Percentiles rank a stretch among this genome's conserved stretches.
These are phyloP conservation scores for Ornithorhynchus anatinus DNA, from an alignment of 2,113 vertebrate species.

Conservation along the genomic window DNA sequence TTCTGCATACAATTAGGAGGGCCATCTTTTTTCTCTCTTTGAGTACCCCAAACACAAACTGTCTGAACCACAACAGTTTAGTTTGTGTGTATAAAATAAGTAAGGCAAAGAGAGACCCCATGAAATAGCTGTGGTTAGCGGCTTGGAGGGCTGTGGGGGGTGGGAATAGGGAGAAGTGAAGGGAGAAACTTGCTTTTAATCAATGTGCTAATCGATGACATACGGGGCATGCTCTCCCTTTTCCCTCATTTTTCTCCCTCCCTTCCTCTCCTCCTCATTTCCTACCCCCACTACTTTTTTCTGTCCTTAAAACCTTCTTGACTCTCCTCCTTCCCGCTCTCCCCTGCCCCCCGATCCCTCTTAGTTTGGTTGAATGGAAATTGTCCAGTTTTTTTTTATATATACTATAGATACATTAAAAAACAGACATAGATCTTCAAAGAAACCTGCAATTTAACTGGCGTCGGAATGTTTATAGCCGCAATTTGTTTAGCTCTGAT, in stretches of 20 bases:
- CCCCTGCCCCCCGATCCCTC: background rate
- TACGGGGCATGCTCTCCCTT: slow-evolving; percentile 56
- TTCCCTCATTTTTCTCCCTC: slow-evolving; percentile 58
- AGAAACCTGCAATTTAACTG: slow-evolving; percentile 78
- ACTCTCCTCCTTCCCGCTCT: background rate
- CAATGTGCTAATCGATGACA: slow-evolving; percentile 84
- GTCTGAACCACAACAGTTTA: slow-evolving; percentile 74
- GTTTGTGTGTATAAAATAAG: slow-evolving; percentile 67
- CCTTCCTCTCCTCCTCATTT: background rate
- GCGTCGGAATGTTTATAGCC: slow-evolving; percentile 74
- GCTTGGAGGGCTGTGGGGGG: slow-evolving; percentile 65
- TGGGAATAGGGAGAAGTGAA: slow-evolving; percentile 45
- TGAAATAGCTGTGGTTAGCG: slow-evolving; percentile 81
- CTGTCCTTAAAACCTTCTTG: too few species aligned
- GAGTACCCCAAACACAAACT: slow-evolving; percentile 70
- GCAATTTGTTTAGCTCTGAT: slow-evolving; percentile 75
- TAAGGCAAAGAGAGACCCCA: slow-evolving; percentile 65
- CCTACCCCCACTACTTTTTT: too few species aligned
- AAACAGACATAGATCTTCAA: slow-evolving; percentile 65
- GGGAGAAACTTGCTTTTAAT: slow-evolving; percentile 82
- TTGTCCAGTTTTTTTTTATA: slow-evolving; percentile 34
- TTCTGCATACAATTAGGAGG: slow-evolving; percentile 43
- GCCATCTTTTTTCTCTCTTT: slow-evolving; percentile 42
- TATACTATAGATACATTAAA: slow-evolving; percentile 52
- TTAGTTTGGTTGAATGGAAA: slow-evolving; percentile 54